Evolutionary conservation across 2,797 vertebrate genomes (phyloP), one percentile per base, ranked within the genome.

Genomic region (Chaetodon trifasciatus): DNA sequence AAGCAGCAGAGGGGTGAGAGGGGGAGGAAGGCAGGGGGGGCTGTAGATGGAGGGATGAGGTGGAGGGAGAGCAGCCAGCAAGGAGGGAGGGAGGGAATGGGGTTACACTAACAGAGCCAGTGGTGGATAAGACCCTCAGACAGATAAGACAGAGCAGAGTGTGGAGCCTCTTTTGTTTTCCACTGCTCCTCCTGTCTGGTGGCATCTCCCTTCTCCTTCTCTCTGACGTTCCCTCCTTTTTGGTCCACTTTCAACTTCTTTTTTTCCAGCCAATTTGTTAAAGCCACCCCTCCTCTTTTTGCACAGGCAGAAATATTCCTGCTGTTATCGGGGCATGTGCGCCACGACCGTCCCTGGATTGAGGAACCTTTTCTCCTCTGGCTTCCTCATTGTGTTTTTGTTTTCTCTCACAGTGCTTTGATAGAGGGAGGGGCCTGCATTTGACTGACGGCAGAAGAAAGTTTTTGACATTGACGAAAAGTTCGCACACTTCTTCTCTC

Each of bases 21-120:
- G 47, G 4, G 44, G 52, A 17, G 17, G 17, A 35, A 5, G 15
- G 60, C 37, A 35, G 66, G 71, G 35, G 49, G 35, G 39, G 12
- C 17, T 70, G 82, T 76, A 74, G 86, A 88, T 81, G 89, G 89
- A 92, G 92, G 91, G 92, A 90, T 89, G 89, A 88, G 87, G 90
- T 88, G 90, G 88, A 90, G 83, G 91, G 86, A 90, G 86, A 82
- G 75, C 39, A 57, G 78, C 64, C 55, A 8, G 80, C 61, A 60
- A 64, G 69, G 72, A 80, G 69, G 69, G 72, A 80, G 90, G 86
- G 85, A 83, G 86, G 84, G 87, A 90, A 78, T 85, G 90, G 93
- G 94, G 94, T 96, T 95, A 95, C 92, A 96, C 95, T 95, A 96
- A 96, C 95, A 96, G 93, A 95, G 93, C 91, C 93, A 78, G 91